phyloP scores from a whole-genome alignment of 23 tunicate species.

The Diplosoma virens region DNA sequence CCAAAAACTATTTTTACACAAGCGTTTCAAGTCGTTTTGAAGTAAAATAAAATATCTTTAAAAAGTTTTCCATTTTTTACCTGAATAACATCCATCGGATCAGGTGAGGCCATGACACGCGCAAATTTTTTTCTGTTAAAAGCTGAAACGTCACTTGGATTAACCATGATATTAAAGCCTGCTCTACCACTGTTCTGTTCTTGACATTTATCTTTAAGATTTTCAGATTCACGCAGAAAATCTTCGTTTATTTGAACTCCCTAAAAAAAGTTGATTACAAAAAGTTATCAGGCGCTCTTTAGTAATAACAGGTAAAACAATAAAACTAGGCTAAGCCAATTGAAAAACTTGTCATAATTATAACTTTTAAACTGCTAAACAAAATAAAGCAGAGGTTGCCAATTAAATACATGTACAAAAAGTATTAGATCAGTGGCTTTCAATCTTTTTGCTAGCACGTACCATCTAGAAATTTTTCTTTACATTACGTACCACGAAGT shows the following conservation, averaged over 20 bases:
- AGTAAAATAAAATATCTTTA: neutral
- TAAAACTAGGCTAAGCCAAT: too few relatives aligned
- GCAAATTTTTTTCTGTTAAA: neutral
- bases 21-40: neutral
- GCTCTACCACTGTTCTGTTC: conserved; percentile 28
- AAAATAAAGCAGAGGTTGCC: too few relatives aligned
- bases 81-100: conserved; percentile 65
- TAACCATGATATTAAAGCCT: conserved; percentile 17
- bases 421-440: too few relatives aligned
- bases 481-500: too few relatives aligned
- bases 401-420: too few relatives aligned
- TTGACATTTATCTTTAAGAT: conserved; percentile 14
- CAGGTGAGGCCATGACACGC: neutral
- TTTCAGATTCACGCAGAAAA: conserved; percentile 22
- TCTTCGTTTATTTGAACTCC: conserved; percentile 56
- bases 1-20: neutral
- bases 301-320: too few relatives aligned
- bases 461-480: too few relatives aligned
- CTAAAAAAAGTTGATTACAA: neutral
- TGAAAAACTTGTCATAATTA: too few relatives aligned
- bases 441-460: too few relatives aligned
- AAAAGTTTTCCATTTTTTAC: too few relatives aligned
- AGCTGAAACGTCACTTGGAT: conserved; percentile 15
- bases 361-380: too few relatives aligned
- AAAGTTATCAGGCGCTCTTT: too few relatives aligned